These are phyloP conservation scores for Sakesphorus luctuosus DNA, from an alignment of 2,113 vertebrate genomes.

Conservation along the genomic window DNA sequence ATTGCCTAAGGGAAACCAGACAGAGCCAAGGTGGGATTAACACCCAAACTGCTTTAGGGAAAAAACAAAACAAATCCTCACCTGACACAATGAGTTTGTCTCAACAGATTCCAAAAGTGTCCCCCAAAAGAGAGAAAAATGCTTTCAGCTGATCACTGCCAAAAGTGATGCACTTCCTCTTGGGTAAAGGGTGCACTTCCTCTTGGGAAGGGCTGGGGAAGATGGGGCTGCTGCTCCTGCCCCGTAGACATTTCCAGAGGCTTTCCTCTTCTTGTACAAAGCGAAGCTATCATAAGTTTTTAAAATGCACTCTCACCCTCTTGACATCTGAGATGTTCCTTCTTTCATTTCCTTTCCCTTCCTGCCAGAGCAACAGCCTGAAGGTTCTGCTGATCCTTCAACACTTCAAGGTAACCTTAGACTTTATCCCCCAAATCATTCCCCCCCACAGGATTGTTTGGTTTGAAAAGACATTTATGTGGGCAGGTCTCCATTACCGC, in stretches of 20 bases:
- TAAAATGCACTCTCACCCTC: background rate
- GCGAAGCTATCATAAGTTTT: background rate
- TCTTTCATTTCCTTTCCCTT: background rate
- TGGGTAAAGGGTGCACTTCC: background rate
- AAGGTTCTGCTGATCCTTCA: background rate
- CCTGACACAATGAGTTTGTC: background rate
- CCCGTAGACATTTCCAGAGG: background rate
- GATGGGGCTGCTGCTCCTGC: background rate
- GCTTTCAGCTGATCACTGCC: background rate
- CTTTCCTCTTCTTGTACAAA: background rate
- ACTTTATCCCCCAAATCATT: background rate
- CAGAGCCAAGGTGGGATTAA: background rate
- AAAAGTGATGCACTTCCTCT: no score
- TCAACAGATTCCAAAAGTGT: background rate
- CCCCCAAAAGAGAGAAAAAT: background rate
- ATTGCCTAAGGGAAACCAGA: conserved; percentile 80
- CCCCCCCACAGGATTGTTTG: background rate
- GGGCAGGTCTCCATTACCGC: conserved; percentile 77
- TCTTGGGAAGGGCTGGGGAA: background rate
- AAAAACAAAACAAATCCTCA: background rate
- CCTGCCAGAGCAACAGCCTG: background rate
- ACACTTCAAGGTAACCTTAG: background rate
- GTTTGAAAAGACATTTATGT: background rate
- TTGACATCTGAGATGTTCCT: background rate
- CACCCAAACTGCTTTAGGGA: background rate